phyloP scores from a whole-genome alignment of 1,140 invertebrate genomes.

The Trialeurodes vaporariorum region DNA sequence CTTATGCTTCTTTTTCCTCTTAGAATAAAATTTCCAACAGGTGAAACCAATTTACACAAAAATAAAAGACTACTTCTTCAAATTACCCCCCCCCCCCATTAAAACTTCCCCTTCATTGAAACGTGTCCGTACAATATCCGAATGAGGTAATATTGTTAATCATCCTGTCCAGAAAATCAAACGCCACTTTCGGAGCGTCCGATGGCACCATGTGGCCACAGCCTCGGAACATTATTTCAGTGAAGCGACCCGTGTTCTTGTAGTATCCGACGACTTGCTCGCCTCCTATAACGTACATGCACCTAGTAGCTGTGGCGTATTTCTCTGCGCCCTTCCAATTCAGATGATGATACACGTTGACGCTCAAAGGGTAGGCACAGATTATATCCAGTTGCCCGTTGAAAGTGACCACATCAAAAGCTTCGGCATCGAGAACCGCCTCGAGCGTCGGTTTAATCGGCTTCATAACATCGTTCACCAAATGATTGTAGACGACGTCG shows the following conservation, averaged over 20 bases:
- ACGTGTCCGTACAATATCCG: too few relatives aligned
- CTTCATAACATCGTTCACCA: conserved; percentile 70
- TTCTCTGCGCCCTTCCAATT: conserved; percentile 49
- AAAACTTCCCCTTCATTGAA: too few relatives aligned
- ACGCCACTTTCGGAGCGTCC: background rate
- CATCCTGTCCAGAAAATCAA: background rate
- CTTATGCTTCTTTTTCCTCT: too few relatives aligned
- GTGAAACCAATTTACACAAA: too few relatives aligned
- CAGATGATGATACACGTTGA: conserved; percentile 46
- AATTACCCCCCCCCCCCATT: too few relatives aligned
- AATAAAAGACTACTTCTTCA: too few relatives aligned
- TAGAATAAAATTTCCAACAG: too few relatives aligned
- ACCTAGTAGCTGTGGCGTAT: conserved; percentile 48
- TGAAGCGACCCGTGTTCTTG: conserved; percentile 29
- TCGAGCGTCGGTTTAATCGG: conserved; percentile 62
- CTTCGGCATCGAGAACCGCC: conserved; percentile 40
- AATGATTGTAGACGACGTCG: conserved; percentile 49
- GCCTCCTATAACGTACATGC: conserved; percentile 10
- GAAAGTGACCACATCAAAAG: conserved; percentile 61
- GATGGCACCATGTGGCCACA: background rate
- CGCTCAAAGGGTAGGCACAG: conserved; percentile 62
- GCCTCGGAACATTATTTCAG: too few relatives aligned
- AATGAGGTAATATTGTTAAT: background rate
- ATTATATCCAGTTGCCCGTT: conserved; percentile 72
- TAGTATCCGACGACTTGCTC: conserved; percentile 18